phyloP scores from a whole-genome alignment of 2,113 vertebrate species.

The Pachyramphus minor region DNA sequence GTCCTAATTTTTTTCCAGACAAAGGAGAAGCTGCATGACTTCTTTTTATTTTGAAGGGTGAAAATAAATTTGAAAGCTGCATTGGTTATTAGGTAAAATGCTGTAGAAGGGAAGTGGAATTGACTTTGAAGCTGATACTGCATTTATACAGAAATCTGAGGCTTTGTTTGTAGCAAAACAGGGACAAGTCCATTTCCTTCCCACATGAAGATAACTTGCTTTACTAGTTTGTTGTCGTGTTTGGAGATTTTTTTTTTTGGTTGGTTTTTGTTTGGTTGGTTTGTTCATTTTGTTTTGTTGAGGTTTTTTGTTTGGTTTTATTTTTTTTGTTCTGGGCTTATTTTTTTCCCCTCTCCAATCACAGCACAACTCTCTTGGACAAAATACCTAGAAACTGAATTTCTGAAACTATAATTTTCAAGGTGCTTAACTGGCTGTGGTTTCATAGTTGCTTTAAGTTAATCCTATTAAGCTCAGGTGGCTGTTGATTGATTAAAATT shows the following conservation, averaged over 20 bases:
- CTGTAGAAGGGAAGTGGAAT: background rate
- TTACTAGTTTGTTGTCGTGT: background rate
- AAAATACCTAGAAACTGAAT: background rate
- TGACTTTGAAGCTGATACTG: background rate
- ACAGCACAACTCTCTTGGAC: background rate
- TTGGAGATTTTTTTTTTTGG: accelerated
- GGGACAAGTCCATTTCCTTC: background rate
- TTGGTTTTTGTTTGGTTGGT: no score
- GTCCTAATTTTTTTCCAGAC: background rate
- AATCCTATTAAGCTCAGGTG: background rate
- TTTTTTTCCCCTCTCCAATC: accelerated
- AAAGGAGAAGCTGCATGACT: background rate
- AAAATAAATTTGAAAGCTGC: background rate
- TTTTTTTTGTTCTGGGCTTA: background rate
- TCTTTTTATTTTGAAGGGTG: background rate
- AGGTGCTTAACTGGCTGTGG: background rate
- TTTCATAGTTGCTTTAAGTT: background rate
- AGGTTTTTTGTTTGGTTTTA: background rate
- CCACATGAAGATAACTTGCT: background rate
- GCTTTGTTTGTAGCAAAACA: background rate
- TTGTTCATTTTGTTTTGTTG: no score
- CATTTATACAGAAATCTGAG: background rate
- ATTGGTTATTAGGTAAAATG: background rate
- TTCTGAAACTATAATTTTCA: background rate
- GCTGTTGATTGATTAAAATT: background rate